A percentile compares a stretch with the other conserved stretches of the same genome.
These are phyloP conservation scores for Ormyrus nitidulus DNA, from an alignment of 2,888 invertebrate species.

Conservation along the genomic window DNA sequence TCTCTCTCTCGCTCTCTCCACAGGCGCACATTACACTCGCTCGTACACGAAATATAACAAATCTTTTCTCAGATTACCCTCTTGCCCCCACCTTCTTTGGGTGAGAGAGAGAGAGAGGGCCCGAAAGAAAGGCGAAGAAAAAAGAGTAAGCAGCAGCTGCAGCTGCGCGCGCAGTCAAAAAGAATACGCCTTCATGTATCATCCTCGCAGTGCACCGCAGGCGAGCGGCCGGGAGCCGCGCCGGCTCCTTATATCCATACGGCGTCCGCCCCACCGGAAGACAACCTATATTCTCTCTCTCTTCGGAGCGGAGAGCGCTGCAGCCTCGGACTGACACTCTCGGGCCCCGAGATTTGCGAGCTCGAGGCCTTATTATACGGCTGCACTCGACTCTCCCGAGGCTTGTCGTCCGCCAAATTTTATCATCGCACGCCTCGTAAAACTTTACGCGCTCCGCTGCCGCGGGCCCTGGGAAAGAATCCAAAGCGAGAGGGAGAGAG, in stretches of 20 bases:
- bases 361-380: constrained; percentile 14
- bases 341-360: constrained; percentile 10
- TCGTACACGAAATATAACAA: constrained; percentile 47
- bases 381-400: neutral
- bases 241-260: constrained; percentile 16
- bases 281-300: constrained; percentile 75
- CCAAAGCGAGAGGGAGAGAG: neutral
- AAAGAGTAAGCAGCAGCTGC: constrained; percentile 46
- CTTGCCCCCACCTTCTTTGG: neutral
- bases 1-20: neutral
- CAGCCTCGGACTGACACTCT: constrained; percentile 16
- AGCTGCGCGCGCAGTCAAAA: constrained; percentile 70
- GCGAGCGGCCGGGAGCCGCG: constrained; percentile 64
- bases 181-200: constrained; percentile 75
- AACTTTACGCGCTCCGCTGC: constrained; percentile 33
- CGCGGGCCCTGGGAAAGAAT: constrained; percentile 32
- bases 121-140: constrained; percentile 40
- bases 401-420: constrained; percentile 37
- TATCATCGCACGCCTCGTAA: constrained; percentile 47
- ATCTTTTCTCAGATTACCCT: constrained; percentile 56
- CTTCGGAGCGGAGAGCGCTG: constrained; percentile 21
- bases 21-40: constrained; percentile 26
- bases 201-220: constrained; percentile 74
- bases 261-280: constrained; percentile 68
- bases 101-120: constrained; percentile 15